Base-by-base conservation (phyloP, 2,113 vertebrate genomes). In the Protobothrops flavoviridis region DNA sequence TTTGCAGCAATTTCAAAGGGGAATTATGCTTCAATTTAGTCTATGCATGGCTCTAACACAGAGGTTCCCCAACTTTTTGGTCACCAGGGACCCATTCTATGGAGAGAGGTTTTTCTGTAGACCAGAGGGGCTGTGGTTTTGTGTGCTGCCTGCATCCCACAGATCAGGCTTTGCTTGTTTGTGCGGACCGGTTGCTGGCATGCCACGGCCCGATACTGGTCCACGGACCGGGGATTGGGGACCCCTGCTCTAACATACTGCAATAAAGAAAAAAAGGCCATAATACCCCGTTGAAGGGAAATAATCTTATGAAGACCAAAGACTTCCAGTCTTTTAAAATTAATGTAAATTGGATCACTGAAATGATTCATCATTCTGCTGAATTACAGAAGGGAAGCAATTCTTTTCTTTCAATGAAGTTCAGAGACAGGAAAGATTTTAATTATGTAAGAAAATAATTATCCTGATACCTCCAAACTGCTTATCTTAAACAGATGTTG, bases 21-120 rank as follows among this genome's bases (percentile, higher is more conserved):
- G 93, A 95, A 90, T 56, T 39, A 17, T 86, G 94, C 29, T 92
- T 29, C 90, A 88, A 33, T 91, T 92, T 61, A 81, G 57, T 93
- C 85, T 3, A 81, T 48, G 45, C 9, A 52, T 55, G 39, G 87
- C 57, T 94, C 92, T 88, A 50, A 50, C 48, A 50, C 48, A 50
- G 48, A 50, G 48, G 48, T 50, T 50, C 48, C 48, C 48, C 48
- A 50, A 50, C 48, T 7, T 50, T 50, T 50, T 50, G 48, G 48
- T 50, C 48, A 50, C 8, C 48, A 10, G 8, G 48, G 48, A 50
- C 48, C 8, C 8, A 1, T 50, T 50, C 48, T 8, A 50, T 9
- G 48, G 48, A 50, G 48, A 50, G 8, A 50, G 8, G 1, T 50
- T 50, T 10, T 50, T 50, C 48, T 7, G 48, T 8, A 50, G 48